Evolutionary conservation across 2,113 vertebrate genomes (phyloP).

Genomic region (Menidia beryllina): DNA sequence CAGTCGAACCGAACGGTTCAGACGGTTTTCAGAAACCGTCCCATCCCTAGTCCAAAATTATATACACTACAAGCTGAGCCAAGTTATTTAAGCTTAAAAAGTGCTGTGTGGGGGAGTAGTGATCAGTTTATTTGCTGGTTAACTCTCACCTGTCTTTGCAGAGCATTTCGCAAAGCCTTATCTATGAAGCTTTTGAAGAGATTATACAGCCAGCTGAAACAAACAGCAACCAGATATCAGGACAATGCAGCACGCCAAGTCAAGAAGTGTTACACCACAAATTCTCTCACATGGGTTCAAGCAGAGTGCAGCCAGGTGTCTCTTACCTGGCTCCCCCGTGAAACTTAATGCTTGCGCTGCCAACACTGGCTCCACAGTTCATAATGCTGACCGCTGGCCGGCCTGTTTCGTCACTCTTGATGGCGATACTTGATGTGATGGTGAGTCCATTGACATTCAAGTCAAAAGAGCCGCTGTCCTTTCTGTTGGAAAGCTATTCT

Average conservation of each 20-base stretch:
- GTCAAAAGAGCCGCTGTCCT: conserved; percentile 79
- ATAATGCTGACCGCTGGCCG: conserved; percentile 64
- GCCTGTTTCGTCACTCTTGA: conserved; percentile 74
- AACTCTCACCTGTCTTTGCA: conserved; percentile 77
- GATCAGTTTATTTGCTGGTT: not conserved
- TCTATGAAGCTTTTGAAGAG: conserved; percentile 71
- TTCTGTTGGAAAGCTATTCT: conserved; percentile 58
- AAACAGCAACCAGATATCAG: not conserved
- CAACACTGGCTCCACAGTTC: conserved; percentile 65
- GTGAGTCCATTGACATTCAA: conserved; percentile 68
- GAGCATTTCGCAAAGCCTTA: conserved; percentile 52
- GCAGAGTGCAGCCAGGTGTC: not conserved
- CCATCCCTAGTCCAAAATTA: too few relatives aligned
- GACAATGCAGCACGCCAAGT: not conserved
- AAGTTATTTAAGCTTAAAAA: too few relatives aligned
- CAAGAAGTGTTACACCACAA: not conserved
- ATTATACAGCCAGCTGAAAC: conserved; percentile 83
- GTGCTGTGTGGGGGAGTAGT: not conserved
- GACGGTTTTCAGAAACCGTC: too few relatives aligned
- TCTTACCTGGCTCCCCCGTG: conserved; percentile 80
- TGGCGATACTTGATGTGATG: conserved; percentile 53
- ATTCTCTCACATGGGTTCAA: not conserved
- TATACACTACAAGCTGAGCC: too few relatives aligned
- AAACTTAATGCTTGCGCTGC: conserved; percentile 65
- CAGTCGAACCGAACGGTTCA: too few relatives aligned